These are phyloP conservation scores for Plectus sambesii DNA, from an alignment of 1,140 invertebrate genomes.

Conservation along the genomic window DNA sequence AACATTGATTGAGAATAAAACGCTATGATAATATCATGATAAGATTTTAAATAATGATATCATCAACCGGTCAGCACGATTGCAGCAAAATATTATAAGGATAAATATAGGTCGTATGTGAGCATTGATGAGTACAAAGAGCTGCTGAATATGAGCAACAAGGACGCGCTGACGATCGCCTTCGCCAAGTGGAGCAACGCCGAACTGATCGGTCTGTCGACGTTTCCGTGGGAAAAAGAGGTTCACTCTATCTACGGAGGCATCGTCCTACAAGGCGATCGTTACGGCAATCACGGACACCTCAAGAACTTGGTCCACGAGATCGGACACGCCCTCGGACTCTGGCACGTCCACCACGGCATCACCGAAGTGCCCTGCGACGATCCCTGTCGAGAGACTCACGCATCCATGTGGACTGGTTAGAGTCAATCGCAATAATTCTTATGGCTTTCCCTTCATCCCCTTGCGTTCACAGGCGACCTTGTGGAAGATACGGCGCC, in stretches of 20 bases:
- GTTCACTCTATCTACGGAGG: slow-evolving; percentile 37
- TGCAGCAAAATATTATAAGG: background rate
- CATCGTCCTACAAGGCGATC: slow-evolving; percentile 34
- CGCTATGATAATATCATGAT: too few relatives aligned
- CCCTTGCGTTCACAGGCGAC: slow-evolving; percentile 36
- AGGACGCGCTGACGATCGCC: slow-evolving; percentile 33
- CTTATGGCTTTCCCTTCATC: too few relatives aligned
- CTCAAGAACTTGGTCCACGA: slow-evolving; percentile 43
- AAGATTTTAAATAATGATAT: too few relatives aligned
- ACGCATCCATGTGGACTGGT: slow-evolving; percentile 32
- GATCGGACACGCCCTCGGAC: slow-evolving; percentile 45
- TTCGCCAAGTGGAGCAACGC: slow-evolving; percentile 31
- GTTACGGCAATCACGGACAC: slow-evolving; percentile 29
- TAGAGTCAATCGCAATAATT: too few relatives aligned
- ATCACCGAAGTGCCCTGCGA: slow-evolving; percentile 43
- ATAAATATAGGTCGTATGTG: slow-evolving; percentile 38
- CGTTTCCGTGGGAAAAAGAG: slow-evolving; percentile 46
- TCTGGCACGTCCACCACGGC: slow-evolving; percentile 47
- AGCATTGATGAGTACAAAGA: slow-evolving; percentile 36
- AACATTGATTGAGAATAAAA: background rate
- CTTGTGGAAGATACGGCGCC: slow-evolving; percentile 44
- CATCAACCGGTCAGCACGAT: too few relatives aligned
- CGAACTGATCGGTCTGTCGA: slow-evolving; percentile 38
- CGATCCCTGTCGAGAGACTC: slow-evolving; percentile 40
- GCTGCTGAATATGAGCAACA: slow-evolving; percentile 25